These are phyloP conservation scores for Xanthia icteritia DNA, from an alignment of 2,888 invertebrate genomes.

Conservation along the genomic window DNA sequence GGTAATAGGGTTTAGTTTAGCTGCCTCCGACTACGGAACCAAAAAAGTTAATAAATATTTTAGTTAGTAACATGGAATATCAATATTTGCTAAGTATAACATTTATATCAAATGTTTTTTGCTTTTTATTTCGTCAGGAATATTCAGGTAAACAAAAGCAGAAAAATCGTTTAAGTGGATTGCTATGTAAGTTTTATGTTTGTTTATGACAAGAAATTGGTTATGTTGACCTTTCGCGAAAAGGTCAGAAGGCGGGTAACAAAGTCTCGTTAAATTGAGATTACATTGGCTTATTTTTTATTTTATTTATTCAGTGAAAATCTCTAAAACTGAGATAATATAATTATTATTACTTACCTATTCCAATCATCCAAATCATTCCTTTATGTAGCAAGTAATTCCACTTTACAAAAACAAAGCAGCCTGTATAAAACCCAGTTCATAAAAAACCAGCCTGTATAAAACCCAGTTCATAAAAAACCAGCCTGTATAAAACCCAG, in stretches of 20 bases:
- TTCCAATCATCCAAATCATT: not conserved
- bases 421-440: not conserved
- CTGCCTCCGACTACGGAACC: too few species aligned
- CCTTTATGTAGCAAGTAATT: not conserved
- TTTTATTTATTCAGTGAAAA: not conserved
- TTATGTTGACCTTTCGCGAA: not conserved
- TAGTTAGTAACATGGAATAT: not conserved
- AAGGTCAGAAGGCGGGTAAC: conserved; percentile 4
- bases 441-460: not conserved
- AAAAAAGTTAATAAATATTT: not conserved
- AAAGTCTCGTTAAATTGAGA: conserved; percentile 17
- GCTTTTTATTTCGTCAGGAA: not conserved
- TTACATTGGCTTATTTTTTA: conserved; percentile 4
- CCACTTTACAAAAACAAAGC: not conserved
- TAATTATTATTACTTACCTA: not conserved
- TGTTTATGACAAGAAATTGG: conserved; percentile 17
- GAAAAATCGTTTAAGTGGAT: not conserved
- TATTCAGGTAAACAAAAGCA: too few species aligned
- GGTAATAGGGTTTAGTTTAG: too few species aligned
- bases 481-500: too few species aligned
- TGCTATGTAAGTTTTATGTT: not conserved
- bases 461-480: too few species aligned
- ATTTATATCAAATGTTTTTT: not conserved
- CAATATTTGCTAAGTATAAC: not conserved
- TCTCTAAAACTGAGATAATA: not conserved